Evolutionary conservation across 2,888 invertebrate species (phyloP).

Genomic region (Drosophila borealis): DNA sequence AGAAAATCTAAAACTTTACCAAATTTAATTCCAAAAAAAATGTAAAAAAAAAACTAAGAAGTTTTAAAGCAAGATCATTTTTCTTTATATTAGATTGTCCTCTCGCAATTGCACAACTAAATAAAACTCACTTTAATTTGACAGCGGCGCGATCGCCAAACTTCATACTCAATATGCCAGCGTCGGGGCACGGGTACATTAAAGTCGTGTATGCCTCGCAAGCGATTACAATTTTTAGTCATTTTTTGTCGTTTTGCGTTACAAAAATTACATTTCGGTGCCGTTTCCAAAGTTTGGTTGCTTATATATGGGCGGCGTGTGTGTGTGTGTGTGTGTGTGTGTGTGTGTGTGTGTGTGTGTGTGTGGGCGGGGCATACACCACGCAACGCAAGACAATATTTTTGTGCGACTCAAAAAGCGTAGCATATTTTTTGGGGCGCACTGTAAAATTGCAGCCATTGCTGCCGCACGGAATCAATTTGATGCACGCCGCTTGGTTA

Average conservation of each 20-base stretch:
- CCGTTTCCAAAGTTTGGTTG: conserved; percentile 31
- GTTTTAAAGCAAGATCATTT: too few relatives aligned
- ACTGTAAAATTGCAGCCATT: conserved; percentile 29
- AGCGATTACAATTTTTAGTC: background rate
- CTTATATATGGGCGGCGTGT: background rate
- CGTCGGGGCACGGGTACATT: conserved; percentile 10
- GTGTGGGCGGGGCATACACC: background rate
- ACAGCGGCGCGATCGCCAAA: too few relatives aligned
- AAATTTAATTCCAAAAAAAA: too few relatives aligned
- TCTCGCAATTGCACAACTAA: too few relatives aligned
- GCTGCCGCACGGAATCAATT: conserved; percentile 71
- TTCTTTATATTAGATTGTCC: too few relatives aligned
- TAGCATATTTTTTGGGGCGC: conserved; percentile 65
- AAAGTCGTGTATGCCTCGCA: background rate
- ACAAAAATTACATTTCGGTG: conserved; percentile 72
- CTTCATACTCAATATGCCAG: too few relatives aligned
- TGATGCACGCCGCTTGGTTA: conserved; percentile 79
- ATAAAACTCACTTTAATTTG: too few relatives aligned
- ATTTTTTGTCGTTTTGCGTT: conserved; percentile 29
- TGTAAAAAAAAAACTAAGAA: too few relatives aligned
- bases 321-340: background rate
- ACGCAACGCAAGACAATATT: conserved; percentile 72
- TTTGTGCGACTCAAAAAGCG: conserved; percentile 64
- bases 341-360: too few relatives aligned
- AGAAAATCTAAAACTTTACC: too few relatives aligned